phyloP scores from a whole-genome alignment of 2,113 vertebrate species.

The Oceanodroma tethys region DNA sequence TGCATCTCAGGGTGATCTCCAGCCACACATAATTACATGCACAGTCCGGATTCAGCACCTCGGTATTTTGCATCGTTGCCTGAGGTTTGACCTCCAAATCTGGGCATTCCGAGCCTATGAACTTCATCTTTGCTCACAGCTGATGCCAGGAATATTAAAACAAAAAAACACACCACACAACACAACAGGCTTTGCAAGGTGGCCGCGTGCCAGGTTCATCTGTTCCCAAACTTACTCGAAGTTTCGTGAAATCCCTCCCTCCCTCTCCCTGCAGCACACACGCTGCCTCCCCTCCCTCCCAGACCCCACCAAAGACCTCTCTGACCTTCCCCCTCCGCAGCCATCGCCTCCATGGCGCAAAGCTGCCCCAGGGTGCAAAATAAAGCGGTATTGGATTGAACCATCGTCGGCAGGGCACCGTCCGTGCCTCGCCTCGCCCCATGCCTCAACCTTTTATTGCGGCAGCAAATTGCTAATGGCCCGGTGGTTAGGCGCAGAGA shows the following conservation, averaged over 20 bases:
- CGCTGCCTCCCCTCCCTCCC: background rate
- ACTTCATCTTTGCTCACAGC: background rate
- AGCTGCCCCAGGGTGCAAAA: background rate
- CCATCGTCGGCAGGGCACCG: rapidly evolving
- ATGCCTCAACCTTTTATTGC: background rate
- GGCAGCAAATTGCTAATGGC: background rate
- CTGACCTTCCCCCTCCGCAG: background rate
- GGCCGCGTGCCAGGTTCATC: background rate
- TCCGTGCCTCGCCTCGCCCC: background rate
- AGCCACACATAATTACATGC: background rate
- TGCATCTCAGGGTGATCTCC: background rate
- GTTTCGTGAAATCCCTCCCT: background rate
- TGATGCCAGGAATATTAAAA: background rate
- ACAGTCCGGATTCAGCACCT: background rate
- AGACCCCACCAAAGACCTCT: background rate
- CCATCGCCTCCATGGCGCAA: background rate
- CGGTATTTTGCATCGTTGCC: background rate
- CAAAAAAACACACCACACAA: background rate
- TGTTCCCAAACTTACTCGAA: background rate
- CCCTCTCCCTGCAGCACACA: background rate
- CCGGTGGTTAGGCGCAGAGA: background rate
- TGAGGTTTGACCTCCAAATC: background rate
- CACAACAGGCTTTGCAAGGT: background rate
- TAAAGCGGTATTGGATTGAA: background rate
- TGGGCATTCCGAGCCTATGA: background rate